These are phyloP conservation scores for Drosophila ficusphila DNA, from an alignment of 1,140 invertebrate species.

Conservation along the genomic window DNA sequence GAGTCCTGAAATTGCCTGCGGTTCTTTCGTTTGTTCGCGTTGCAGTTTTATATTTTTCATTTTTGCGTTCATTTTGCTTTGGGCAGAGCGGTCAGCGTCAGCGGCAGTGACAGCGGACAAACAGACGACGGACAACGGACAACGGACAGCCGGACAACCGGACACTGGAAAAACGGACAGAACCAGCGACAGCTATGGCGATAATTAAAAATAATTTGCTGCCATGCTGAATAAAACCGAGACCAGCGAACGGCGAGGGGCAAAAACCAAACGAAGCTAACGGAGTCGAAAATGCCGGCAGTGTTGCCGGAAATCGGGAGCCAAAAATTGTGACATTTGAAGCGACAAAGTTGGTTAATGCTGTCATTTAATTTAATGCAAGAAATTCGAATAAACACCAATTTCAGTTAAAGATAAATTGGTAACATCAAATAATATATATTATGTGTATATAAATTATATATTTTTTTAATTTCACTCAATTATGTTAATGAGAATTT, in stretches of 20 bases:
- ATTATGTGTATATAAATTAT: too few relatives aligned
- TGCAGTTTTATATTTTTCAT: conserved; percentile 3
- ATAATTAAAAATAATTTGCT: conserved; percentile 79
- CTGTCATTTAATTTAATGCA: background rate
- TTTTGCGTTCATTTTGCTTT: conserved; percentile 6
- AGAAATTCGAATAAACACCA: too few relatives aligned
- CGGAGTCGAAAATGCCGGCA: conserved; percentile 12
- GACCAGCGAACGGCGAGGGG: conserved; percentile 22
- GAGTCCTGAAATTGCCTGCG: conserved; percentile 39
- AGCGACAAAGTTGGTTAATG: conserved; percentile 1
- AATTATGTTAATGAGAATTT: too few relatives aligned
- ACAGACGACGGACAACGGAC: conserved; percentile 50
- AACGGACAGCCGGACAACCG: background rate
- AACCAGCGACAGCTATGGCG: conserved; percentile 55
- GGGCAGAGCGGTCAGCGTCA: conserved; percentile 45
- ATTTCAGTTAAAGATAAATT: too few relatives aligned
- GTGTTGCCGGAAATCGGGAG: conserved; percentile 24
- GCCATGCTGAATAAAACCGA: conserved; percentile 47
- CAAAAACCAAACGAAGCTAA: conserved; percentile 20
- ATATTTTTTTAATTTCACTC: too few relatives aligned
- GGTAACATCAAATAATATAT: too few relatives aligned
- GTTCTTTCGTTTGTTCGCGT: conserved; percentile 27
- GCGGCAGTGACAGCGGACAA: conserved; percentile 52
- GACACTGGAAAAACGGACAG: conserved; percentile 49
- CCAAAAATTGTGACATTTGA: conserved; percentile 2